Evolutionary conservation across 2,888 invertebrate species (phyloP).

Genomic region (Drosophila fulvimacula): DNA sequence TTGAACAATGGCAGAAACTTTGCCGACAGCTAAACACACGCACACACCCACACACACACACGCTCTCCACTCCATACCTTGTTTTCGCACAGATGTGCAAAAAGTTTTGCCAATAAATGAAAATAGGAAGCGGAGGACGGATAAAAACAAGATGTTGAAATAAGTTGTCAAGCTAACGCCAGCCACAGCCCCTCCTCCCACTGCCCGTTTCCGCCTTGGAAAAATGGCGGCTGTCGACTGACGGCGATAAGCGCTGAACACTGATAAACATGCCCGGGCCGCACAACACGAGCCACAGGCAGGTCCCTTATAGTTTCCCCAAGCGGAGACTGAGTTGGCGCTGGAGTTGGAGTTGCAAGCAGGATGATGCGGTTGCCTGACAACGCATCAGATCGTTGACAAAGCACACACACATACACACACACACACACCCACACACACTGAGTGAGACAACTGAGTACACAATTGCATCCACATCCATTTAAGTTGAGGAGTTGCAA

Average conservation of each 20-base stretch:
- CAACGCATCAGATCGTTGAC: constrained; percentile 48
- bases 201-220: constrained; percentile 43
- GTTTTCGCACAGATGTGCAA: constrained; percentile 56
- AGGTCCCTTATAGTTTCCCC: constrained; percentile 12
- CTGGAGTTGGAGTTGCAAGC: neutral
- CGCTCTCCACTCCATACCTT: constrained; percentile 26
- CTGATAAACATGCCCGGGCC: constrained; percentile 72
- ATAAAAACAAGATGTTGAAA: constrained; percentile 74
- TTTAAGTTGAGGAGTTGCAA: constrained; percentile 22
- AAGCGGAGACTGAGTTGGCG: neutral
- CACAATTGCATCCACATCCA: constrained; percentile 45
- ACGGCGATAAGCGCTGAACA: constrained; percentile 74
- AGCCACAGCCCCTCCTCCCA: constrained; percentile 1
- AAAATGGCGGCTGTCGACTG: constrained; percentile 57
- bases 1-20: constrained; percentile 65
- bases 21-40: constrained; percentile 62
- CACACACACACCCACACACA: constrained; percentile 20
- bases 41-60: neutral
- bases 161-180: constrained; percentile 75
- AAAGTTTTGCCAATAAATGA: constrained; percentile 80
- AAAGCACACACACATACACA: constrained; percentile 26
- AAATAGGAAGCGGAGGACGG: constrained; percentile 68
- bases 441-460: constrained; percentile 13
- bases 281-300: constrained; percentile 14
- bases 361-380: constrained; percentile 54